A percentile compares a stretch with the other conserved stretches of the same genome.
Evolutionary conservation across 1,140 invertebrate species (phyloP).

Genomic region (Drosophila pseudoananassae): DNA sequence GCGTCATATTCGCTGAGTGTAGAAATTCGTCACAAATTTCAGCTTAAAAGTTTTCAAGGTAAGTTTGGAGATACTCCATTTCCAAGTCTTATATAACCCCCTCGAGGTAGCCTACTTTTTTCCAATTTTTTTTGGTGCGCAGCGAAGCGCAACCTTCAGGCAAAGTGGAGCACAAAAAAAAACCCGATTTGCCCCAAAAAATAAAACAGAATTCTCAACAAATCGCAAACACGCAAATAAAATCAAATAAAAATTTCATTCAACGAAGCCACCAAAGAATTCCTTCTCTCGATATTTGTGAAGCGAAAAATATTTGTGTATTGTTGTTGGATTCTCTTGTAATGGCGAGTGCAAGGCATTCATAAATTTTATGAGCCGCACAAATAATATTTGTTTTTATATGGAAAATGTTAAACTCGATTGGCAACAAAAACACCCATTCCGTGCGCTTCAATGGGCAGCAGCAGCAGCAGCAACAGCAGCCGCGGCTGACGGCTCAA

Average conservation of each 20-base stretch:
- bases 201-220: slow-evolving; percentile 29
- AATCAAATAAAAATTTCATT: slow-evolving; percentile 51
- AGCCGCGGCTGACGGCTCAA: slow-evolving; percentile 42
- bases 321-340: slow-evolving; percentile 39
- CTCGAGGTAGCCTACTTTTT: slow-evolving; percentile 3
- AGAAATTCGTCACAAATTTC: not conserved
- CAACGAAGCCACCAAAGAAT: slow-evolving; percentile 11
- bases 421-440: slow-evolving; percentile 29
- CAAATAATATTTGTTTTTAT: slow-evolving; percentile 37
- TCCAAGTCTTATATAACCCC: slow-evolving; percentile 51
- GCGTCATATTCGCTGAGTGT: slow-evolving; percentile 50
- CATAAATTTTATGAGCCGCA: slow-evolving; percentile 54
- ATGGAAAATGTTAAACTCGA: slow-evolving; percentile 30
- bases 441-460: slow-evolving; percentile 64
- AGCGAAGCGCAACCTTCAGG: slow-evolving; percentile 61
- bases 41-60: slow-evolving; percentile 25
- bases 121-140: slow-evolving; percentile 10
- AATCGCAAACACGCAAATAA: slow-evolving; percentile 49
- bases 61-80: slow-evolving; percentile 19
- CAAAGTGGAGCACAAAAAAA: slow-evolving; percentile 39
- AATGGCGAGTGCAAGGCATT: slow-evolving; percentile 33
- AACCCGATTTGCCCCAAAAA: slow-evolving; percentile 28
- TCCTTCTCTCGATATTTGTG: slow-evolving; percentile 22
- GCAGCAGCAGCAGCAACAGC: slow-evolving; percentile 11
- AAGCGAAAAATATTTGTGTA: slow-evolving; percentile 24